Evolutionary conservation across 2,797 vertebrate genomes (phyloP), one percentile per base, ranked within the genome.

Genomic region (Lutjanus campechanus): DNA sequence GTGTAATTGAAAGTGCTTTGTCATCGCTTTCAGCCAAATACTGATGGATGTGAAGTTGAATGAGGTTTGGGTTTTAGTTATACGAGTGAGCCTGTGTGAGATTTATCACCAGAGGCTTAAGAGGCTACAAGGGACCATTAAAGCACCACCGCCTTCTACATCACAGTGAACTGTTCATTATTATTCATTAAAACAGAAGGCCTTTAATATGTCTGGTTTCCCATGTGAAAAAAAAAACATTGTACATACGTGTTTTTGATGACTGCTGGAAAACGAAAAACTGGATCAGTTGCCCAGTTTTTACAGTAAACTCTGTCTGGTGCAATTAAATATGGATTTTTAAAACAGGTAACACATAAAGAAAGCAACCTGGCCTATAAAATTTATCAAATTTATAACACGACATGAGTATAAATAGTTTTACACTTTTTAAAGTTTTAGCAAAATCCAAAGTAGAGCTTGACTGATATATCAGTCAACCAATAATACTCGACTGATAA

Each of bases 21-120:
- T 97, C 96, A 96, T 96, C 96, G 93, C 96, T 97, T 97, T 96
- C 95, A 95, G 95, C 95, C 90, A 95, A 97, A 96, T 96, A 96
- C 93, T 97, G 97, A 97, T 96, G 96, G 95, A 97, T 97, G 97
- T 96, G 96, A 95, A 96, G 95, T 96, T 96, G 96, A 97, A 97
- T 97, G 96, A 95, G 94, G 95, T 96, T 97, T 97, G 95, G 96
- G 95, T 97, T 97, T 97, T 97, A 96, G 95, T 97, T 96, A 96
- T 96, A 96, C 94, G 94, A 93, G 95, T 94, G 94, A 90, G 94
- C 89, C 93, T 79, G 93, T 86, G 90, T 88, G 95, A 98, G 96
- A 97, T 97, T 96, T 97, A 97, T 97, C 96, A 96, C 95, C 92
- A 86, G 91, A 81, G 88, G 88, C 95, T 92, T 93, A 91, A 93